Conservation (phyloP, 2,797 vertebrate species). For the Aulostomus chinensis region DNA sequence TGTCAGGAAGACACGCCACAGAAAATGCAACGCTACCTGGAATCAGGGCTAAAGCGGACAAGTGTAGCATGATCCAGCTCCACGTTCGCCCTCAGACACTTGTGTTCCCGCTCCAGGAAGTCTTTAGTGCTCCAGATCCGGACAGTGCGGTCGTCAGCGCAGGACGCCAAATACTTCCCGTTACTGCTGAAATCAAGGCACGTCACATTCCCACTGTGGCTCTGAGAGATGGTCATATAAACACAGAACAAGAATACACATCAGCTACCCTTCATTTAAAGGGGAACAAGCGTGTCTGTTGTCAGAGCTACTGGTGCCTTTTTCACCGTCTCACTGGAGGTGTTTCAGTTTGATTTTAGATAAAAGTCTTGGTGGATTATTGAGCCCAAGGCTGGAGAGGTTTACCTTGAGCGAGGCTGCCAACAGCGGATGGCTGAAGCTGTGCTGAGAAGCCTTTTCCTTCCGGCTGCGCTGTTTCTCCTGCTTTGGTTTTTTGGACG, state of each 20-base stretch:
- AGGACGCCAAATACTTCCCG: slow-evolving; percentile 93
- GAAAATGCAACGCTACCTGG: slow-evolving; percentile 79
- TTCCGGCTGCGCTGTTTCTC: slow-evolving; percentile 82
- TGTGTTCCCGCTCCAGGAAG: slow-evolving; percentile 89
- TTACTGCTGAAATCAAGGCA: slow-evolving; percentile 95
- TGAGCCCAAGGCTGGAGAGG: too few species aligned
- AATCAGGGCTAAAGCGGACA: slow-evolving; percentile 93
- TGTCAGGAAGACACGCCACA: not conserved
- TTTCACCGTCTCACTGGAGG: too few species aligned
- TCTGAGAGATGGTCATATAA: slow-evolving; percentile 64
- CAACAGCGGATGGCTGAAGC: slow-evolving; percentile 85
- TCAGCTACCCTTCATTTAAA: too few species aligned
- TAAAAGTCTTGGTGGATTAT: too few species aligned
- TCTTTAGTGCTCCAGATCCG: slow-evolving; percentile 96
- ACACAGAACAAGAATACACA: not conserved
- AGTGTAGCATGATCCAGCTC: slow-evolving; percentile 90
- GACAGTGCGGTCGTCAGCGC: slow-evolving; percentile 90
- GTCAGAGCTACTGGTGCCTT: too few species aligned
- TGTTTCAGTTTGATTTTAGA: too few species aligned
- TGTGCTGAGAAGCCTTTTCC: slow-evolving; percentile 85
- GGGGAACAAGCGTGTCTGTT: too few species aligned
- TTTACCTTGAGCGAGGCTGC: slow-evolving; percentile 89
- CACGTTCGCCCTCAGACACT: slow-evolving; percentile 88
- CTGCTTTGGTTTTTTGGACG: slow-evolving; percentile 81
- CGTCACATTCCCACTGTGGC: slow-evolving; percentile 87